Base-by-base conservation (phyloP, 2,888 invertebrate genomes). In the Scelioninae gen. 2 region DNA sequence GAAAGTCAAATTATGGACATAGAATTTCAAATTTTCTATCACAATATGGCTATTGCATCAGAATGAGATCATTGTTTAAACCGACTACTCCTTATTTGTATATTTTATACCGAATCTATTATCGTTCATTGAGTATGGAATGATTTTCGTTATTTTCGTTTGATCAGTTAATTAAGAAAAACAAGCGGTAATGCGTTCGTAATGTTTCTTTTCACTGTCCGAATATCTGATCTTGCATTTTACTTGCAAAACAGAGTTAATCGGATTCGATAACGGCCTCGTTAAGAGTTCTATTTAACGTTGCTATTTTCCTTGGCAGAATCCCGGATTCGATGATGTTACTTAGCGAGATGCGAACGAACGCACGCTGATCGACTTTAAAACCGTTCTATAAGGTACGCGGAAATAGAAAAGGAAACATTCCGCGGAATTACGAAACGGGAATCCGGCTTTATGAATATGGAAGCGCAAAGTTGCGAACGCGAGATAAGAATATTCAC, bases 361-460 rank as follows among this genome's bases (percentile, higher is more conserved):
- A 18, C 13, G 28, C 18, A 11, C 25, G 18, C 16, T 37, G 68
- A 69, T 69, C 69, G 53, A 69, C 37, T 53, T 52, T 35, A 31
- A 39, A 65, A 58, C 16, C 53, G 33, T 48, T 41, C 10, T n/a
- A 46, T 48, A n/a, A 13, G 19, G 31, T 5, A 13, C 33, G 11
- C 28, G 13, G 43, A 55, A 57, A 67, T 57, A 61, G 43, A 65
- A 65, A 65, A 33, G 55, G 72, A 72, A 65, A 72, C 72, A 55
- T 57, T 64, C 16, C 46, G 28, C 48, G 25, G 61, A 61, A 72
- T 67, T 72, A 43, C 53, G 41, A 22, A 65, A 46, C 41, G 55
- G 41, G 41, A 67, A 55, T 53, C 50, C 61, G 55, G 11, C 50
- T 73, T 67, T 68, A 73, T 73, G 73, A 73, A 73, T 73, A 73